Base-by-base conservation (phyloP, 2,113 vertebrate species). In the Eulemur macaco region DNA sequence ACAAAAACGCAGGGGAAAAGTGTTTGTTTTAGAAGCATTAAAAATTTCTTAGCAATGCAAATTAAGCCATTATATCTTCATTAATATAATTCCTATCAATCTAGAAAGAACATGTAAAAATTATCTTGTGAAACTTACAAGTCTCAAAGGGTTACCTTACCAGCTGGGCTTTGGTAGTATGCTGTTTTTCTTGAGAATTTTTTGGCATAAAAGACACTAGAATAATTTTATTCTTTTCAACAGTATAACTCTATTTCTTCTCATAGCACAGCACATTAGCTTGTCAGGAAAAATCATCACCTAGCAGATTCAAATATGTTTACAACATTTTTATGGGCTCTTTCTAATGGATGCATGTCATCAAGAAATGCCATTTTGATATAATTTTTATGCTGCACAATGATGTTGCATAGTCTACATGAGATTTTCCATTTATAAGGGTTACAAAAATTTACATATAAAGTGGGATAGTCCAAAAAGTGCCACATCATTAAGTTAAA, bases 251-350 rank as follows among this genome's bases (percentile, higher is more conserved):
- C 88, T 88, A 25, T 98, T 98, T 98, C 92, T 93, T 58, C 91
- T 97, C 58, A 50, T 3, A 97, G 56, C 82, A 96, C 39, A 97
- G 69, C 82, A 97, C 91, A 97, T 98, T 97, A 95, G 50, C 74
- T 96, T 98, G 91, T 97, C 97, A 97, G 92, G 88, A 98, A 98
- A 98, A 98, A 95, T 52, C 93, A 98, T 97, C 96, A 96, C 96
- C 88, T 93, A 94, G 92, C n/a, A 98, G 52, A 92, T 97, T 45
- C 92, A 97, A 96, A 80, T 96, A 97, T 74, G 89, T 97, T 98
- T 97, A 94, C 93, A 97, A 89, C 84, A 82, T 96, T 98, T 97
- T 98, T 97, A 98, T 96, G 68, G 92, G 66, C 85, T 97, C 60
- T 81, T 78, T 18, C 84, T 96, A 97, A 98, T 96, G 88, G 87